phyloP scores from a whole-genome alignment of 2,113 vertebrate genomes.

The Colius striatus region DNA sequence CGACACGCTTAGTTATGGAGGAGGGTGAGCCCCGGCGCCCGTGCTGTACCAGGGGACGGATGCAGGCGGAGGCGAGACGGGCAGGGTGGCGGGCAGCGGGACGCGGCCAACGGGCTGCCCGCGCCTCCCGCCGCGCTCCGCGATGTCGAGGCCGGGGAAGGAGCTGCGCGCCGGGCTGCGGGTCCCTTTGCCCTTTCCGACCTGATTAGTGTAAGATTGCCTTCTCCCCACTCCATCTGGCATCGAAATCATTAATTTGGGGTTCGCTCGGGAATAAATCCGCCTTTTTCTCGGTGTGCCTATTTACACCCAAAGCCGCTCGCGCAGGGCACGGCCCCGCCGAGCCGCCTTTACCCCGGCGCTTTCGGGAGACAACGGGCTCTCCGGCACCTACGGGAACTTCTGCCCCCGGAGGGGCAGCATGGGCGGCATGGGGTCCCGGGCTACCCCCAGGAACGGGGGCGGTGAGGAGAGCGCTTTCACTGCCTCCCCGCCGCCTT shows the following conservation, averaged over 20 bases:
- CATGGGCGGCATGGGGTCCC: neutral
- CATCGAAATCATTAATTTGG: neutral
- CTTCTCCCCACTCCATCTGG: neutral
- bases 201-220: neutral
- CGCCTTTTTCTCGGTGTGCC: neutral
- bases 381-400: neutral
- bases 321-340: neutral
- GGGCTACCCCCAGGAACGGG: neutral
- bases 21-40: constrained; percentile 67
- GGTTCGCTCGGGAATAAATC: neutral
- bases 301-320: neutral
- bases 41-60: constrained; percentile 47
- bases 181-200: neutral
- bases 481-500: neutral
- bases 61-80: constrained; percentile 3
- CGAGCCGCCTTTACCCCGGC: neutral
- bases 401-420: neutral
- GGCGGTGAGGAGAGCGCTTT: neutral
- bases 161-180: neutral
- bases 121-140: neutral
- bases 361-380: neutral
- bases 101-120: neutral
- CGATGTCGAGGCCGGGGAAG: neutral
- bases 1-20: constrained; percentile 80
- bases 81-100: neutral